Percentiles rank a stretch among this genome's conserved stretches.
Evolutionary conservation across 2,797 vertebrate species (phyloP).

Genomic region (Phrynocephalus vlangalii): DNA sequence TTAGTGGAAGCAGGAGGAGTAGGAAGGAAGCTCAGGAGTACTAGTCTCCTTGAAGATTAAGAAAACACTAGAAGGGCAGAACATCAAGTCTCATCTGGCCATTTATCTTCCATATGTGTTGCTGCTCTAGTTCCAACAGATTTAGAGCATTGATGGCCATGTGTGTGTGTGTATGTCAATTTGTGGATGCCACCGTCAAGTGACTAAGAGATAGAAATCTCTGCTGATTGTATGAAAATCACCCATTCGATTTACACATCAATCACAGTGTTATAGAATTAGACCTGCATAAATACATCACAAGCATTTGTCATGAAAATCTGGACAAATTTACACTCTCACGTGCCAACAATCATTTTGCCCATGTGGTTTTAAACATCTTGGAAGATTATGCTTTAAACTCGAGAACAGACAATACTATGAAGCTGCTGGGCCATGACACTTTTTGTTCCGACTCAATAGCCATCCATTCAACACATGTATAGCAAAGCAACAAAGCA

Average conservation of each 20-base stretch:
- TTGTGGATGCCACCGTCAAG: no score
- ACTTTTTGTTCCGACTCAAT: constrained; percentile 51
- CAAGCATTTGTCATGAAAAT: not conserved
- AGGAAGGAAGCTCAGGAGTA: no score
- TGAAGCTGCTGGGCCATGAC: not conserved
- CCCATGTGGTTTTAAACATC: not conserved
- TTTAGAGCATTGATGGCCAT: no score
- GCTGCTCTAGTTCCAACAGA: no score
- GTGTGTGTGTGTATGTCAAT: no score
- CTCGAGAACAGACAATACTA: constrained; percentile 25
- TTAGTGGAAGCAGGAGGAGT: no score
- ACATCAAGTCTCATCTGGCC: no score
- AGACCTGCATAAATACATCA: not conserved
- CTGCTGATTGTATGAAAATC: no score
- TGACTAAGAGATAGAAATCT: no score
- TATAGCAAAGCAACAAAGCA: constrained; percentile 50
- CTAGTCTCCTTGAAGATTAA: no score
- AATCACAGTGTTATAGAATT: not conserved
- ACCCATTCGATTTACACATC: not conserved
- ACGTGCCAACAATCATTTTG: constrained; percentile 40
- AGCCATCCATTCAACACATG: constrained; percentile 30
- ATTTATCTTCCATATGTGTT: no score
- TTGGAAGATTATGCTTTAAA: constrained; percentile 36
- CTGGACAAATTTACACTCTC: not conserved
- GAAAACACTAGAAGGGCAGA: no score